A percentile compares a stretch with the other conserved stretches of the same genome.
phyloP scores from a whole-genome alignment of 2,888 invertebrate genomes.

The Horisme vitalbata region DNA sequence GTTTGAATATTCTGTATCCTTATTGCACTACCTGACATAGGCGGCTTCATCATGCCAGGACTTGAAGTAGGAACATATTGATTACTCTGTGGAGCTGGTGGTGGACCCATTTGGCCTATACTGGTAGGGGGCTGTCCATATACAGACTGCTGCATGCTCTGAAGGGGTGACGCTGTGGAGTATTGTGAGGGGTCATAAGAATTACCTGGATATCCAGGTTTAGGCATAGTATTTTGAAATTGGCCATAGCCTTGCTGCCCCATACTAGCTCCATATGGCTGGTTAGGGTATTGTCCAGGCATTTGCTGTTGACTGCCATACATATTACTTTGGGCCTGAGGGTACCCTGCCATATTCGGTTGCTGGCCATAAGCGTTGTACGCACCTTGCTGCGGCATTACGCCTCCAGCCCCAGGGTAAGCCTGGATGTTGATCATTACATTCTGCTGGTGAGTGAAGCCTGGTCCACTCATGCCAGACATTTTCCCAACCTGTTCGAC shows the following conservation, averaged over 20 bases:
- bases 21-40: constrained; percentile 45
- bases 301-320: constrained; percentile 65
- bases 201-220: constrained; percentile 60
- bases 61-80: constrained; percentile 59
- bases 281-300: constrained; percentile 59
- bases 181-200: constrained; percentile 57
- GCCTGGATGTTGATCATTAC: constrained; percentile 86
- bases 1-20: constrained; percentile 75
- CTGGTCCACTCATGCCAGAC: constrained; percentile 56
- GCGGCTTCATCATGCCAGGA: constrained; percentile 62
- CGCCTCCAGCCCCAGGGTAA: constrained; percentile 79
- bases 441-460: constrained; percentile 84
- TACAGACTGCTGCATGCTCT: constrained; percentile 73
- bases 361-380: constrained; percentile 61
- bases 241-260: constrained; percentile 60
- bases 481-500: constrained; percentile 77
- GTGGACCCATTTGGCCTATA: constrained; percentile 54
- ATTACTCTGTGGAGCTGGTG: constrained; percentile 46
- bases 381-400: constrained; percentile 66
- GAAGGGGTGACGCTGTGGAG: constrained; percentile 63
- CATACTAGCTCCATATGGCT: constrained; percentile 48
- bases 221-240: constrained; percentile 57
- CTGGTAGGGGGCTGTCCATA: constrained; percentile 58
- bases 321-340: constrained; percentile 57
- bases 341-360: constrained; percentile 65